Base-by-base conservation (phyloP, 2,113 vertebrate genomes). In the Triplophysa siluroides region DNA sequence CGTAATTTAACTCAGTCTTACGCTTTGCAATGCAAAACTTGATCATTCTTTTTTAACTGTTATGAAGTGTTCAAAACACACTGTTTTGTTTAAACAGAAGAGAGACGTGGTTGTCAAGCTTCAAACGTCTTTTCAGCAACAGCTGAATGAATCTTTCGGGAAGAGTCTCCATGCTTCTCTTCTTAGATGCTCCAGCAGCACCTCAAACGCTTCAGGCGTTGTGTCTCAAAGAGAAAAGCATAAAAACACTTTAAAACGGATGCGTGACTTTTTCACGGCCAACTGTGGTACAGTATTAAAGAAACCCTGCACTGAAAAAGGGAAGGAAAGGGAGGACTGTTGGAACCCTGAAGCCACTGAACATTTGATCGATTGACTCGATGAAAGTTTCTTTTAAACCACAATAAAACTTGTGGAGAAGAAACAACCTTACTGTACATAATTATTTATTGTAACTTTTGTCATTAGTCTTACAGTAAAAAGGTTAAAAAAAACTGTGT, bases 161-260 rank as follows among this genome's bases (percentile, higher is more conserved):
- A 23, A 69, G 16, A 75, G 56, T 3, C 83, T 87, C 19, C 88
- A 88, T 43, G 76, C 78, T 6, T 83, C 84, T 23, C 86, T 88
- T n/a, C 62, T 85, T 24, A 83, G 50, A 18, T 69, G 71, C 19
- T 69, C 50, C 11, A 23, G 71, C 23, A 61, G 8, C 12, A 14
- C 26, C 18, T 60, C 3, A 50, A 8, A 13, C 33, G 24, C 45
- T 19, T 72, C 70, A 77, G 61, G 77, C 52, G 61, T 65, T 4
- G 33, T 70, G 10, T 1, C n/a, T 43, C 16, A 68, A 10, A 38
- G 0, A 62, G 52, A 77, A 24, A 76, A 78, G 21, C 67, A 58
- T 26, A 81, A 45, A 45, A 65, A 77, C 21, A 86, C 83, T 65
- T 68, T 79, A 4, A 82, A 81, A 81, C 69, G 70, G 38, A 80